phyloP scores from a whole-genome alignment of 2,888 invertebrate genomes.

The Gandaritis pyraliata region DNA sequence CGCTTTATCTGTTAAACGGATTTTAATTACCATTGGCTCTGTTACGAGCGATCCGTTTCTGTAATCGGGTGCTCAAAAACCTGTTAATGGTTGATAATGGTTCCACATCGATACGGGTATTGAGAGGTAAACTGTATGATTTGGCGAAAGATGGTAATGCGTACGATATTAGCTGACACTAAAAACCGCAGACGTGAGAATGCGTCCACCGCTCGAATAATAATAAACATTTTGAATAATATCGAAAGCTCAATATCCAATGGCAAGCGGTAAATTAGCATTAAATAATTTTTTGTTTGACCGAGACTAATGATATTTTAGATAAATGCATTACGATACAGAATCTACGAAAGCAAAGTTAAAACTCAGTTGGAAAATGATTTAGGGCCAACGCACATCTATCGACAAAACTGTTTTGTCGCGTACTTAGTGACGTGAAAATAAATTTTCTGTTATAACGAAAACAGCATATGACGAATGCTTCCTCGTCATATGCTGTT shows the following conservation, averaged over 20 bases:
- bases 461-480: too few species aligned
- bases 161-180: constrained; percentile 63
- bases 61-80: constrained; percentile 58
- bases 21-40: constrained; percentile 49
- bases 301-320: constrained; percentile 16
- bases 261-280: constrained; percentile 50
- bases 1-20: constrained; percentile 45
- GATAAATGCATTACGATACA: neutral
- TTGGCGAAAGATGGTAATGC: constrained; percentile 65
- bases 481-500: too few species aligned
- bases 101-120: constrained; percentile 51
- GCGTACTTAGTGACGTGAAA: too few species aligned
- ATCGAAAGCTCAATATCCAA: constrained; percentile 57
- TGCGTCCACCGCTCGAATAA: constrained; percentile 47
- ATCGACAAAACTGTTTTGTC: too few species aligned
- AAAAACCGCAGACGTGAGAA: constrained; percentile 66
- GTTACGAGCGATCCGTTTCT: constrained; percentile 45
- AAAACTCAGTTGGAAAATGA: too few species aligned
- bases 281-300: constrained; percentile 49
- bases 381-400: too few species aligned
- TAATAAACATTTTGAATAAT: constrained; percentile 58
- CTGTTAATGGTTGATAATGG: constrained; percentile 51
- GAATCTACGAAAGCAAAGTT: neutral
- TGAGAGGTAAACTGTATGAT: constrained; percentile 65
- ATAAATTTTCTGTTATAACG: too few species aligned